A percentile compares a stretch with the other conserved stretches of the same genome.
Conservation (phyloP, 2,797 vertebrate species). For the Xiphorhynchus erythropygius region DNA sequence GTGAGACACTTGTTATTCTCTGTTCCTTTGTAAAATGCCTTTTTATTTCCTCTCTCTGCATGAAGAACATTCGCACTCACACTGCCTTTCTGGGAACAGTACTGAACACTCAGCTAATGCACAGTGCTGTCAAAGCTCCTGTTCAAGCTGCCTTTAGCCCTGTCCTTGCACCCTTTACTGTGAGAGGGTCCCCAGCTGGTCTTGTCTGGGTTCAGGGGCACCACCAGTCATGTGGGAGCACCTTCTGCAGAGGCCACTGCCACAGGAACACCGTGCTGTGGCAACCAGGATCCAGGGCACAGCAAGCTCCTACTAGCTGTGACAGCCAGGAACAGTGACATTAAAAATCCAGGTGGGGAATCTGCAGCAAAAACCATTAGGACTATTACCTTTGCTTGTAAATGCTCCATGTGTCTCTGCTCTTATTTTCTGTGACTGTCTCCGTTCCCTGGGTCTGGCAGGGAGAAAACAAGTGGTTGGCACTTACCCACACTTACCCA, state of each 20-base stretch:
- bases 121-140: fast-evolving
- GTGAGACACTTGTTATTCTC: not conserved
- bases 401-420: fast-evolving
- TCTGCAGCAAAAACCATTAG: not conserved
- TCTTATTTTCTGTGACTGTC: not conserved
- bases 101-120: fast-evolving
- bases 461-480: not conserved
- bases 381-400: not conserved
- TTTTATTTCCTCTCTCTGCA: not conserved
- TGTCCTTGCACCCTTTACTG: not conserved
- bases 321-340: not conserved
- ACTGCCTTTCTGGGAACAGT: not conserved
- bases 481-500: fast-evolving
- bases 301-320: not conserved
- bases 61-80: fast-evolving
- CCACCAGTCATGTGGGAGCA: not conserved
- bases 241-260: not conserved
- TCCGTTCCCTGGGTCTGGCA: not conserved
- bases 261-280: fast-evolving
- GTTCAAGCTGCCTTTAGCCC: not conserved
- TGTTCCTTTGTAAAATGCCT: not conserved
- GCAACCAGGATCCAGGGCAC: not conserved
- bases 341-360: not conserved
- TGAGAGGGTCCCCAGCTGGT: not conserved
- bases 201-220: fast-evolving